Evolutionary conservation across 2,797 vertebrate genomes (phyloP).

Genomic region (Brachyrhaphis roseni): DNA sequence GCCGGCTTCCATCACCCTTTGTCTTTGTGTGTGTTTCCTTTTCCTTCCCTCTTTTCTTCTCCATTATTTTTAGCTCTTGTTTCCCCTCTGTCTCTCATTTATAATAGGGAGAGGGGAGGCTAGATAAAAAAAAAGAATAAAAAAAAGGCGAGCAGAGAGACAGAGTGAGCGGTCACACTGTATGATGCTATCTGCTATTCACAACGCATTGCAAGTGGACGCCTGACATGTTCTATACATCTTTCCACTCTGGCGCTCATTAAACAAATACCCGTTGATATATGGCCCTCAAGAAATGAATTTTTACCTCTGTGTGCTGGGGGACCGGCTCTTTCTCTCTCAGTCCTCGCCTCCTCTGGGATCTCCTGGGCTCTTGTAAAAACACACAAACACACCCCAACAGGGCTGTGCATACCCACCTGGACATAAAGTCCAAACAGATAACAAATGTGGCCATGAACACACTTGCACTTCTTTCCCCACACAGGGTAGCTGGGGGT

Average conservation of each 20-base stretch:
- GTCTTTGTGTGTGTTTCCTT: slow-evolving; percentile 45
- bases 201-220: slow-evolving; percentile 88
- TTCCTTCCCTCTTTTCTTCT: slow-evolving; percentile 77
- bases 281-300: slow-evolving; percentile 89
- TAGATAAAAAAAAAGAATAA: slow-evolving; percentile 80
- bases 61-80: slow-evolving; percentile 90
- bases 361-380: slow-evolving; percentile 75
- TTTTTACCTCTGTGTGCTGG: slow-evolving; percentile 79
- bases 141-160: slow-evolving; percentile 84
- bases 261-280: slow-evolving; percentile 91
- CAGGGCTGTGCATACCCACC: slow-evolving; percentile 23
- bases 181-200: slow-evolving; percentile 91
- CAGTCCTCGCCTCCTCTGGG: slow-evolving; percentile 47
- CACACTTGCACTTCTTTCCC: slow-evolving; percentile 51
- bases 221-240: slow-evolving; percentile 95
- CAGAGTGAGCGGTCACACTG: slow-evolving; percentile 91
- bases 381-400: slow-evolving; percentile 41
- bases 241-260: slow-evolving; percentile 91
- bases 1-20: slow-evolving; percentile 31
- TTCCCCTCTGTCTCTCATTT: slow-evolving; percentile 89
- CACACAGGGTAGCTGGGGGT: slow-evolving; percentile 41
- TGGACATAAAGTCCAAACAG: slow-evolving; percentile 45
- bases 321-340: slow-evolving; percentile 60
- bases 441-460: slow-evolving; percentile 63
- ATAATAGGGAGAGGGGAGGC: slow-evolving; percentile 88